phyloP scores from a whole-genome alignment of 2,113 vertebrate species.

The Ammodytes dubius region DNA sequence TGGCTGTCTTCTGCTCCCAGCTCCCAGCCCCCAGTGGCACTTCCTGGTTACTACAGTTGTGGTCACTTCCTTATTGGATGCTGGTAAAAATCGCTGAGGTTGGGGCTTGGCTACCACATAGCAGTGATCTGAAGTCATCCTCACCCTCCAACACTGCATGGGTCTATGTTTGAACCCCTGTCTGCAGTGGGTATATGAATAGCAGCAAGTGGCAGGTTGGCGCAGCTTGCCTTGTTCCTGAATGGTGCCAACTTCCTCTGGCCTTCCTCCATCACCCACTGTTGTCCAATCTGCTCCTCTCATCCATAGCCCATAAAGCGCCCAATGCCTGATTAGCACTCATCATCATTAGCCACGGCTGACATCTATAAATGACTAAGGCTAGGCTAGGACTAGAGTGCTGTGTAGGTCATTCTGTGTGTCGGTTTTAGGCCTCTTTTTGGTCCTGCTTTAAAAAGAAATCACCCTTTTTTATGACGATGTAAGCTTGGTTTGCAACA shows the following conservation, averaged over 20 bases:
- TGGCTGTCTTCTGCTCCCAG: too few species aligned
- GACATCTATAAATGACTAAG: slow-evolving; percentile 40
- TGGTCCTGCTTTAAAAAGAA: background rate
- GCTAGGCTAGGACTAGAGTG: background rate
- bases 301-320: slow-evolving; percentile 46
- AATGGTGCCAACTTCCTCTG: slow-evolving; percentile 73
- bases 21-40: too few species aligned
- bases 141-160: background rate
- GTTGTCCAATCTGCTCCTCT: slow-evolving; percentile 77
- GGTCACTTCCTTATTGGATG: too few species aligned
- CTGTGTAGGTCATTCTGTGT: background rate
- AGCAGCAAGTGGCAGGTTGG: slow-evolving; percentile 79
- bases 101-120: background rate
- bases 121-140: background rate
- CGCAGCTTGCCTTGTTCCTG: slow-evolving; percentile 78
- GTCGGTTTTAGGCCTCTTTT: background rate
- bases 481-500: background rate
- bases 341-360: slow-evolving; percentile 50
- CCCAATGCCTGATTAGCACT: slow-evolving; percentile 55
- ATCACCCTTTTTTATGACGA: background rate
- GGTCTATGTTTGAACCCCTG: slow-evolving; percentile 42
- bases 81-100: too few species aligned
- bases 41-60: too few species aligned
- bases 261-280: slow-evolving; percentile 76
- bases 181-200: slow-evolving; percentile 67